Conservation (phyloP, 2,797 vertebrate genomes). For the Gastrophryne carolinensis region DNA sequence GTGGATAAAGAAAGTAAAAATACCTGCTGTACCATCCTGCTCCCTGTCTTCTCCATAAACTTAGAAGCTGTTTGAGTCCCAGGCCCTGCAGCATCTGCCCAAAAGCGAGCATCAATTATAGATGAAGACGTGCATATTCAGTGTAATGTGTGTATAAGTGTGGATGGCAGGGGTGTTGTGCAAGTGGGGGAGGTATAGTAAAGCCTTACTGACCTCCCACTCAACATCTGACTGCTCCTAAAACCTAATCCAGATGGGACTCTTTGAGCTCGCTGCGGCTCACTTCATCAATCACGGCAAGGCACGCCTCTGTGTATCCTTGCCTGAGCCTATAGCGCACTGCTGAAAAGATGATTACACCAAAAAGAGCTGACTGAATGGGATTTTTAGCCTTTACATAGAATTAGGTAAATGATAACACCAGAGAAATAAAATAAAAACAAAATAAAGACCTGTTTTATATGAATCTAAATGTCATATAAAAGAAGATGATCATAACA, state of each 20-base stretch:
- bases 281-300: constrained; percentile 68
- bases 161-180: constrained; percentile 58
- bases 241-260: constrained; percentile 71
- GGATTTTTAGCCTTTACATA: constrained; percentile 15
- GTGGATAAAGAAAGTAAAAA: constrained; percentile 64
- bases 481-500: not conserved
- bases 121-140: constrained; percentile 61
- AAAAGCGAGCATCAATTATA: constrained; percentile 74
- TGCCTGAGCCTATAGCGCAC: constrained; percentile 56
- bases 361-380: constrained; percentile 49
- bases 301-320: constrained; percentile 69
- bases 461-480: not conserved
- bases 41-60: constrained; percentile 80
- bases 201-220: constrained; percentile 69
- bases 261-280: constrained; percentile 56
- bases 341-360: constrained; percentile 65
- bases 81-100: constrained; percentile 80
- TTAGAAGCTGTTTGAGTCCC: constrained; percentile 79
- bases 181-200: constrained; percentile 67
- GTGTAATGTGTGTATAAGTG: constrained; percentile 54
- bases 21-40: constrained; percentile 87
- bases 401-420: not conserved
- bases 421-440: not conserved
- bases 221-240: constrained; percentile 69
- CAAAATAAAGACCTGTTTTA: not conserved